Base-by-base conservation (phyloP, 2,113 vertebrate species). In the Trichechus manatus region DNA sequence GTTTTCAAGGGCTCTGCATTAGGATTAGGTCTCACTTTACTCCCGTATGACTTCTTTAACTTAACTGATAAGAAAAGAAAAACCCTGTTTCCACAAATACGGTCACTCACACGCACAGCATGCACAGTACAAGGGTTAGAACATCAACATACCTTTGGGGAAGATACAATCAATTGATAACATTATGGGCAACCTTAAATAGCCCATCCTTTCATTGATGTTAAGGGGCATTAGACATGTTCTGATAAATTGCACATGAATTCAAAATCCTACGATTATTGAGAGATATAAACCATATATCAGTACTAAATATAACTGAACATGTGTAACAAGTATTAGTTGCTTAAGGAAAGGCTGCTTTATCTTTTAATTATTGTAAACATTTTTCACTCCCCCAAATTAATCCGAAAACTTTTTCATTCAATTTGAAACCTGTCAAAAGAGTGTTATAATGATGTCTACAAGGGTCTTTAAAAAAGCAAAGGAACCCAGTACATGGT, bases 331-430 rank as follows among this genome's bases (percentile, higher is more conserved):
- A 90, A 70, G 50, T 36, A 72, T 5, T 6, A 88, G 36, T 36
- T 92, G 15, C 33, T 91, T 89, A 44, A 47, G 13, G 87, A 90
- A 92, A 64, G 17, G 0, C n/a, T 42, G 11, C 0, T 85, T 96
- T 89, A 68, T n/a, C 10, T 88, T 93, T 78, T 66, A 92, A 80
- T 68, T 87, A 96, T 66, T 50, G n/a, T 80, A 17, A 78, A 50
- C 19, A 14, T 31, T 66, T 70, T 97, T 97, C 3, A 70, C 9
- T 23, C 93, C 9, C 0, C 47, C 78, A 80, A 94, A 84, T n/a
- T 80, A 77, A 86, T 63, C 29, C 82, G 6, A 31, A 92, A 94
- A 93, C 78, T 50, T 88, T 95, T 91, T 94, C 74, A 95, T 97
- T 89, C 22, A 91, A 96, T 79, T 68, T 95, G 61, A 75, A 82